Percentiles rank a stretch among this genome's conserved stretches.
Conservation (phyloP, 2,113 vertebrate species). For the Poeciliopsis turrubarensis region DNA sequence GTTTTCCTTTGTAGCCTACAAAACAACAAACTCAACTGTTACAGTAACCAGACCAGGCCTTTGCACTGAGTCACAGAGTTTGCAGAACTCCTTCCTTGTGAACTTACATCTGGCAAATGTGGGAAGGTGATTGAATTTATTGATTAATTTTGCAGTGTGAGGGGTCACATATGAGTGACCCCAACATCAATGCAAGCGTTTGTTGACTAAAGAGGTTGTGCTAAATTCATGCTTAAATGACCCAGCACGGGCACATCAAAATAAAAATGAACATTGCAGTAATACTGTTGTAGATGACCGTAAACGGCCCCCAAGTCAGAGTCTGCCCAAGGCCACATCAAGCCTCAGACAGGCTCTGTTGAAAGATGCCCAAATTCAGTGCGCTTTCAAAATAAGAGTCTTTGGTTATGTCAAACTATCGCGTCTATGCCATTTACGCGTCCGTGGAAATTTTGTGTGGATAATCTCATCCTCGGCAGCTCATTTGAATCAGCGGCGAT, state of each 20-base stretch:
- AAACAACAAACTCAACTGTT: no score
- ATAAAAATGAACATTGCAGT: background rate
- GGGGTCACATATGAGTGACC: no score
- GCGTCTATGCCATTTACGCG: background rate
- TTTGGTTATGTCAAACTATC: background rate
- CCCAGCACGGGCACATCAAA: background rate
- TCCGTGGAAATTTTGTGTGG: background rate
- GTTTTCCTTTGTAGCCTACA: no score
- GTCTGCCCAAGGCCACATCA: background rate
- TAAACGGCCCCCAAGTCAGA: background rate
- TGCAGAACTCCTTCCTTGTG: no score
- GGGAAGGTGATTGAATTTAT: no score
- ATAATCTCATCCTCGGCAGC: background rate
- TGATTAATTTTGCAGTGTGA: no score
- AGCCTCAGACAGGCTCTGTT: background rate
- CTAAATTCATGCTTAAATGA: background rate
- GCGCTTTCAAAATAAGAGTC: conserved; percentile 34
- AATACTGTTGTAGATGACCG: background rate
- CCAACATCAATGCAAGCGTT: no score
- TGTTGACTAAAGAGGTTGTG: no score
- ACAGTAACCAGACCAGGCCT: no score
- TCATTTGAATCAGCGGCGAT: background rate
- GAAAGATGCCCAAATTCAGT: conserved; percentile 36
- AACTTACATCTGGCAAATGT: no score
- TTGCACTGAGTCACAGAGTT: no score